Base-by-base conservation (phyloP, 2,113 vertebrate genomes). In the Hirundichthys speculiger region DNA sequence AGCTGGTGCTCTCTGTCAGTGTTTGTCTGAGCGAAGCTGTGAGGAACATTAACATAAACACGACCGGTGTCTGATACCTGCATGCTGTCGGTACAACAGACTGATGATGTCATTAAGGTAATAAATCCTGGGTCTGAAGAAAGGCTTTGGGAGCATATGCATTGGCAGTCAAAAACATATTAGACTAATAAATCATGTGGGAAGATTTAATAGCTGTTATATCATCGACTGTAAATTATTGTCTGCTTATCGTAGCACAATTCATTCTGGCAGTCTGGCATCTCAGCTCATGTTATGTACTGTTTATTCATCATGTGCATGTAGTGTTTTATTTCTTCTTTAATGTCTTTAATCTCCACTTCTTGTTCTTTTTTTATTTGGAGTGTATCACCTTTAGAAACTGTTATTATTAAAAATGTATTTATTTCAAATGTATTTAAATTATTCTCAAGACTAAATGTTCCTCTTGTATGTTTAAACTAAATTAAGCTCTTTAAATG, bases 401-500 rank as follows among this genome's bases (percentile, higher is more conserved):
- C 77, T 82, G n/a, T n/a, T n/a, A n/a, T n/a, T n/a, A n/a, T n/a
- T n/a, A n/a, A n/a, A n/a, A n/a, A n/a, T n/a, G n/a, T n/a, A n/a
- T n/a, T n/a, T n/a, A n/a, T n/a, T n/a, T n/a, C n/a, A n/a, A n/a
- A n/a, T n/a, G n/a, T n/a, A n/a, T n/a, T n/a, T n/a, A n/a, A n/a
- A n/a, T 82, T 73, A 74, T 56, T 22, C 20, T 57, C 19, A 18
- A 54, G 68, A 54, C 53, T 2, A 51, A 79, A 66, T 25, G 60
- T 53, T 86, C 20, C 45, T 53, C 55, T 69, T 60, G 62, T 69
- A 43, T 64, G 52, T 72, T 72, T 81, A 52, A 56, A 45, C 60
- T 56, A 41, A 75, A 77, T 61, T 57, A 13, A 70, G 66, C 49
- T 66, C 56, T 79, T 69, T 80, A 75, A 77, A 59, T 64, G 67